phyloP scores from a whole-genome alignment of 2,797 vertebrate species.

The Meriones psammophilus region DNA sequence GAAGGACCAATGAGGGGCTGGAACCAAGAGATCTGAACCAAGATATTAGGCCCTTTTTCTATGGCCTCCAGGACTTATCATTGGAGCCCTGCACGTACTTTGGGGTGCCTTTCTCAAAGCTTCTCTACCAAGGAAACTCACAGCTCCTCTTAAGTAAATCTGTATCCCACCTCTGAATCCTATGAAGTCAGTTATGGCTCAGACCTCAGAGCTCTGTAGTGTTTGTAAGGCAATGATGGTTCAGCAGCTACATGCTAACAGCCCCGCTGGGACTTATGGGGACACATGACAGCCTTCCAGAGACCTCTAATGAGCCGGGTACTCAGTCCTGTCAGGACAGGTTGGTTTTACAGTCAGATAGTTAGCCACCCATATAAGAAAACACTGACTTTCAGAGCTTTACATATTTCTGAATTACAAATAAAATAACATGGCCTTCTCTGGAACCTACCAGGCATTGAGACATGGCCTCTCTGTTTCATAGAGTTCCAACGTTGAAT shows the following conservation, averaged over 20 bases:
- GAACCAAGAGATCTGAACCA: neutral
- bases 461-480: neutral
- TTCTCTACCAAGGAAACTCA: neutral
- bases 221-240: neutral
- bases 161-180: neutral
- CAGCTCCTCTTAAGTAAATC: neutral
- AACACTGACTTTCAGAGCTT: neutral
- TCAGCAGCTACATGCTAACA: neutral
- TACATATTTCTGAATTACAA: neutral
- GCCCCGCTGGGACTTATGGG: neutral
- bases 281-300: too few species aligned
- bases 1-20: neutral
- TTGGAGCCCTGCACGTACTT: neutral
- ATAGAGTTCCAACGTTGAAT: neutral
- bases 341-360: neutral
- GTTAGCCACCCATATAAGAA: neutral
- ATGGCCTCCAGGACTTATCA: neutral
- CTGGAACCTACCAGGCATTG: neutral
- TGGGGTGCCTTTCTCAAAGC: neutral
- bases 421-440: neutral
- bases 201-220: neutral
- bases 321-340: neutral
- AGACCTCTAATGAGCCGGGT: too few species aligned
- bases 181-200: neutral
- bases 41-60: neutral